These are phyloP conservation scores for Trichogramma pretiosum DNA, from an alignment of 1,140 invertebrate species.

Conservation along the genomic window DNA sequence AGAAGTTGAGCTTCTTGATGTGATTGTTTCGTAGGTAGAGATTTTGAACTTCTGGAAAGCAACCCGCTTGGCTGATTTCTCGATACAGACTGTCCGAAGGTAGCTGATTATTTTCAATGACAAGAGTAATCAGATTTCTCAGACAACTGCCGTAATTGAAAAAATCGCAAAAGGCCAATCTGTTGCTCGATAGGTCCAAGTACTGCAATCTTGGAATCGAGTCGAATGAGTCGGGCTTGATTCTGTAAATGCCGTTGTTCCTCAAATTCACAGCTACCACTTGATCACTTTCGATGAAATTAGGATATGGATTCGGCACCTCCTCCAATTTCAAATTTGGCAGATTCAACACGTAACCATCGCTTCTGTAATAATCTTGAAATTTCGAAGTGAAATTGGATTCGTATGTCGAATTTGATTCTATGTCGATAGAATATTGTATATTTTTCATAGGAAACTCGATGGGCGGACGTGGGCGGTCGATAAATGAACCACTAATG, in stretches of 20 bases:
- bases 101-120: conserved; percentile 31
- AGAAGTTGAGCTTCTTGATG: conserved; percentile 19
- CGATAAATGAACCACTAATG: too few species aligned
- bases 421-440: conserved; percentile 17
- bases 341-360: conserved; percentile 6
- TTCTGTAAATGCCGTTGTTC: conserved; percentile 2
- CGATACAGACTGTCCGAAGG: not conserved
- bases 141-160: conserved; percentile 21
- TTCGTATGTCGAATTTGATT: not conserved
- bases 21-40: conserved; percentile 28
- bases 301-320: conserved; percentile 15
- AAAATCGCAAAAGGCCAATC: conserved; percentile 2
- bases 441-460: conserved; percentile 24
- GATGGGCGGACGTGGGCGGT: too few species aligned
- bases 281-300: conserved; percentile 23
- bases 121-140: conserved; percentile 19
- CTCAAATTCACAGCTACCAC: conserved; percentile 18
- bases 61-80: conserved; percentile 12
- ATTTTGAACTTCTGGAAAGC: conserved; percentile 23
- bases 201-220: conserved; percentile 2
- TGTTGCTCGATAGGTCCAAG: conserved; percentile 7
- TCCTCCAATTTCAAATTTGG: not conserved
- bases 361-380: not conserved
- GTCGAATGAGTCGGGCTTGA: conserved; percentile 1
- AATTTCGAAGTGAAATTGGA: not conserved